Conservation (phyloP, 2,888 invertebrate species). For the Andrena fulva region DNA sequence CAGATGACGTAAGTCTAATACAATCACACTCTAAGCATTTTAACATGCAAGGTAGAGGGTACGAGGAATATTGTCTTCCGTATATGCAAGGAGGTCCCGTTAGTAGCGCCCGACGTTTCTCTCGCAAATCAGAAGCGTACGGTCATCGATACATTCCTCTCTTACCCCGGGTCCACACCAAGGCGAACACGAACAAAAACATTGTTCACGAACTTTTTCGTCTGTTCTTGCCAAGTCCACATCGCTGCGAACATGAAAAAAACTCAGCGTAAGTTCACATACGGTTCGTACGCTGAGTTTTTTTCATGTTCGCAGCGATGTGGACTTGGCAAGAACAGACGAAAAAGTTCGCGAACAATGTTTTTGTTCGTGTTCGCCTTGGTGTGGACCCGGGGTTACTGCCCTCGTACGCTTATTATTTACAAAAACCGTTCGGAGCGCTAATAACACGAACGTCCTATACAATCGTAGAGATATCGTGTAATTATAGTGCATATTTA, state of each 20-base stretch:
- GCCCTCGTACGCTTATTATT: neutral
- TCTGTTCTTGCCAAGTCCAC: too few relatives aligned
- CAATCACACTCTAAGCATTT: slow-evolving; percentile 84
- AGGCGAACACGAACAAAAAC: too few relatives aligned
- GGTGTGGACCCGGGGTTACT: neutral
- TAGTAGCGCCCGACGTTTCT: neutral
- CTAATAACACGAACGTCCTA: neutral
- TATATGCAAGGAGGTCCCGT: slow-evolving; percentile 1
- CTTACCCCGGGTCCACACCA: neutral
- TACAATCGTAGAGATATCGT: slow-evolving; percentile 2
- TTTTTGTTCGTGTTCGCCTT: too few relatives aligned
- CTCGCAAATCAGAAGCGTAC: neutral
- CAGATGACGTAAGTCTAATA: slow-evolving; percentile 81
- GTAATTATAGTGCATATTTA: slow-evolving; percentile 24
- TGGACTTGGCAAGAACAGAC: too few relatives aligned
- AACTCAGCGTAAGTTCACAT: too few relatives aligned
- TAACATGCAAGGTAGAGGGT: slow-evolving; percentile 78
- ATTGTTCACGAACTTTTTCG: too few relatives aligned
- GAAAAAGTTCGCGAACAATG: too few relatives aligned
- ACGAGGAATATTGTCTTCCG: slow-evolving; percentile 54
- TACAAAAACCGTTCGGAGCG: neutral
- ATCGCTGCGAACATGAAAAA: too few relatives aligned
- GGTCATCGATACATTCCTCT: neutral
- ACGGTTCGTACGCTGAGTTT: too few relatives aligned
- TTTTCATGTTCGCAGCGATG: too few relatives aligned